phyloP scores from a whole-genome alignment of 23 tunicate species.

The Trididemnum miniatum region DNA sequence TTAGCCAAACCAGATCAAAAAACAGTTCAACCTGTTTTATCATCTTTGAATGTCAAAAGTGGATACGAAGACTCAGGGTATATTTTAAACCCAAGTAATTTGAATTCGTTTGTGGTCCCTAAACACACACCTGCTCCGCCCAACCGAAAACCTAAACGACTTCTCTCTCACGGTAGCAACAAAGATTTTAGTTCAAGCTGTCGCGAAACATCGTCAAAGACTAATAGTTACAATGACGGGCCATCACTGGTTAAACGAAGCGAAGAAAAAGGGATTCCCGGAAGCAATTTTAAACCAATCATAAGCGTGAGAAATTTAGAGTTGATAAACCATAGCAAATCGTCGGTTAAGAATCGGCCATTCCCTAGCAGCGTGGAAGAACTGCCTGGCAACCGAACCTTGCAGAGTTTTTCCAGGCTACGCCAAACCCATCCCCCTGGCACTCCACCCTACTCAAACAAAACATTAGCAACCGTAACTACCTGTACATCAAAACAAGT shows the following conservation, averaged over 20 bases:
- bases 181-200: not conserved
- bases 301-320: conserved; percentile 2
- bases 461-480: not conserved
- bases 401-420: not conserved
- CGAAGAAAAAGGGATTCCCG: not conserved
- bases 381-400: not conserved
- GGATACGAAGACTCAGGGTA: not conserved
- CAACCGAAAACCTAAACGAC: not conserved
- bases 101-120: not conserved
- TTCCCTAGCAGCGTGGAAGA: not conserved
- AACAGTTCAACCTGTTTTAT: not conserved
- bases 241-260: not conserved
- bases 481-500: too few relatives aligned
- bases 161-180: not conserved
- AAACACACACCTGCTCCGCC: conserved; percentile 16
- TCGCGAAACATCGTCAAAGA: not conserved
- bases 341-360: not conserved
- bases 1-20: not conserved
- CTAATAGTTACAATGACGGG: not conserved
- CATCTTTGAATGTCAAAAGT: not conserved
- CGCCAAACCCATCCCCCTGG: not conserved
- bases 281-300: not conserved
- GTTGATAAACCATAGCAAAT: not conserved
- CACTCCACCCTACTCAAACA: not conserved
- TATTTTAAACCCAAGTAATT: not conserved